These are phyloP conservation scores for Rhinopomastus cyanomelas DNA, from an alignment of 2,113 vertebrate genomes.

Conservation along the genomic window DNA sequence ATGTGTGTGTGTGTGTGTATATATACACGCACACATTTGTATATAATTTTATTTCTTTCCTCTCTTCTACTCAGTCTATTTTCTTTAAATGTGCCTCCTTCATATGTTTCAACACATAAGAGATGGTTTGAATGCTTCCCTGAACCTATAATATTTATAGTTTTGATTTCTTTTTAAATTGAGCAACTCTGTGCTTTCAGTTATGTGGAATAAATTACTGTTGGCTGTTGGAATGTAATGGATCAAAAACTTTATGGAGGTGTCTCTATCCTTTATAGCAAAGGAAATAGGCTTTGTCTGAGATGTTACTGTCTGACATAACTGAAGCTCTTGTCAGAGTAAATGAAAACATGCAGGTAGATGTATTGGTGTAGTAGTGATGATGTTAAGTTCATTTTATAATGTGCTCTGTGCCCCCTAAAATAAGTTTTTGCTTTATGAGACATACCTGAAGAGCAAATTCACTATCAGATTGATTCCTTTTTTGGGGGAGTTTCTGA, in stretches of 20 bases:
- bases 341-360: neutral
- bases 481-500: neutral
- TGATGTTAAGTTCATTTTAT: neutral
- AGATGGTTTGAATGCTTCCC: neutral
- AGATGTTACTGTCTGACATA: neutral
- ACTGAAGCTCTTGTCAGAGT: neutral
- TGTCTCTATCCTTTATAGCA: neutral
- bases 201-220: neutral
- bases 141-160: neutral
- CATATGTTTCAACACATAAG: rapidly evolving
- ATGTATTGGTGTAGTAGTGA: neutral
- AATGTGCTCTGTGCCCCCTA: neutral
- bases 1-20: too few relatives aligned
- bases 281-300: neutral
- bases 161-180: neutral
- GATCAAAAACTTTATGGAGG: neutral
- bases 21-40: too few relatives aligned
- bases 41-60: neutral
- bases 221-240: neutral
- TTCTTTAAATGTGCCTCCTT: neutral
- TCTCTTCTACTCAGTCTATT: neutral
- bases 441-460: neutral
- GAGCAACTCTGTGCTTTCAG: neutral
- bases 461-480: neutral
- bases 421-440: neutral